phyloP scores from a whole-genome alignment of 2,797 vertebrate genomes.

The Sphaeramia orbicularis region DNA sequence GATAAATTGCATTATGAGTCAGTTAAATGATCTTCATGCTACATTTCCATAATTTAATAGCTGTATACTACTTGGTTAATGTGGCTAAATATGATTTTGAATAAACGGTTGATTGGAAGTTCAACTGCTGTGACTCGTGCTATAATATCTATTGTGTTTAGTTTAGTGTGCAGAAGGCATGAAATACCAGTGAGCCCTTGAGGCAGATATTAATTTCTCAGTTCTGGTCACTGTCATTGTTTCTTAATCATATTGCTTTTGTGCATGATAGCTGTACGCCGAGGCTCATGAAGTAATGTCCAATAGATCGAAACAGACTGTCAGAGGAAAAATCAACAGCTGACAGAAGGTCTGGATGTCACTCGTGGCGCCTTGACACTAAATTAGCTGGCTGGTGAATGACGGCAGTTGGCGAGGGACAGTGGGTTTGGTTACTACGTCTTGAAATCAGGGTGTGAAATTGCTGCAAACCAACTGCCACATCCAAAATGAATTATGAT shows the following conservation, averaged over 20 bases:
- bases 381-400: no score
- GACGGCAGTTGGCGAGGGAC: neutral
- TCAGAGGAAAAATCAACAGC: neutral
- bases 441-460: slow-evolving; percentile 11
- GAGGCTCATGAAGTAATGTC: neutral
- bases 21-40: no score
- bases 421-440: neutral
- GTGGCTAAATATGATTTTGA: neutral
- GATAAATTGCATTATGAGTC: no score
- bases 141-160: neutral
- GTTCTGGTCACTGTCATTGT: neutral
- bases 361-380: neutral
- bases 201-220: neutral
- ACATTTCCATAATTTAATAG: no score
- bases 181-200: neutral
- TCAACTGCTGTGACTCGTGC: no score
- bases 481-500: slow-evolving; percentile 12
- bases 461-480: slow-evolving; percentile 10
- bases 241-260: neutral
- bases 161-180: neutral
- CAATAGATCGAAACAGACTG: no score
- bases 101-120: neutral
- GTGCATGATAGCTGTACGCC: neutral
- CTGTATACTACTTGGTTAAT: neutral
- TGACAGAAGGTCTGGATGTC: neutral